These are phyloP conservation scores for Tineola bisselliella DNA, from an alignment of 2,888 invertebrate species.

Conservation along the genomic window DNA sequence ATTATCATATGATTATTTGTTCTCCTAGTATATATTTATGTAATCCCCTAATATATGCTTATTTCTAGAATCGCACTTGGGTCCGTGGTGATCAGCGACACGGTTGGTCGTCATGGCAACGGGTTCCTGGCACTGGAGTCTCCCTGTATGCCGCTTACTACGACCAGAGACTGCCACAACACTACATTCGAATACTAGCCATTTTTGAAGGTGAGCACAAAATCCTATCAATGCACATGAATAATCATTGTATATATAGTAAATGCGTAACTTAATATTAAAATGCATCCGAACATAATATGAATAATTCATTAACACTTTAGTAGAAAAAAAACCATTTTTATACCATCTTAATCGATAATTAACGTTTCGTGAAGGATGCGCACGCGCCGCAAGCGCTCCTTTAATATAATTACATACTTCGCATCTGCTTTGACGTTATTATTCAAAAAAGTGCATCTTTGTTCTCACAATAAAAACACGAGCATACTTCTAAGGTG, in stretches of 20 bases:
- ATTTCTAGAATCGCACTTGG: slow-evolving; percentile 45
- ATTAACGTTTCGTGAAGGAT: slow-evolving; percentile 11
- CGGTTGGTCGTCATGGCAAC: slow-evolving; percentile 37
- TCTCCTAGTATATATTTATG: neutral
- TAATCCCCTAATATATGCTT: no score
- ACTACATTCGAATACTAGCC: slow-evolving; percentile 49
- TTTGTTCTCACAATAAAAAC: neutral
- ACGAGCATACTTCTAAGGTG: neutral
- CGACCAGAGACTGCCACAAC: slow-evolving; percentile 53
- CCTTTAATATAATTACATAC: slow-evolving; percentile 7
- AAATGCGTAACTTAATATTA: neutral
- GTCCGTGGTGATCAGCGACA: slow-evolving; percentile 18
- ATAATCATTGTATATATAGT: neutral
- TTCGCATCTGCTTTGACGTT: slow-evolving; percentile 5
- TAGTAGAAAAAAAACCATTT: neutral
- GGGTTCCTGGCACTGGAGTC: slow-evolving; percentile 44
- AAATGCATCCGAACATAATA: neutral
- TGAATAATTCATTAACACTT: slow-evolving; percentile 13
- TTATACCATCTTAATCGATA: slow-evolving; percentile 13
- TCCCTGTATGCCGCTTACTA: slow-evolving; percentile 65
- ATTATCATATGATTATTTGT: neutral
- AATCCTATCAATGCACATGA: neutral
- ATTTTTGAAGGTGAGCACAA: slow-evolving; percentile 39
- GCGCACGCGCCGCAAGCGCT: slow-evolving; percentile 15
- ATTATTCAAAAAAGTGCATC: neutral